Evolutionary conservation across 2,113 vertebrate genomes (phyloP).

Genomic region (Chroicocephalus ridibundus): DNA sequence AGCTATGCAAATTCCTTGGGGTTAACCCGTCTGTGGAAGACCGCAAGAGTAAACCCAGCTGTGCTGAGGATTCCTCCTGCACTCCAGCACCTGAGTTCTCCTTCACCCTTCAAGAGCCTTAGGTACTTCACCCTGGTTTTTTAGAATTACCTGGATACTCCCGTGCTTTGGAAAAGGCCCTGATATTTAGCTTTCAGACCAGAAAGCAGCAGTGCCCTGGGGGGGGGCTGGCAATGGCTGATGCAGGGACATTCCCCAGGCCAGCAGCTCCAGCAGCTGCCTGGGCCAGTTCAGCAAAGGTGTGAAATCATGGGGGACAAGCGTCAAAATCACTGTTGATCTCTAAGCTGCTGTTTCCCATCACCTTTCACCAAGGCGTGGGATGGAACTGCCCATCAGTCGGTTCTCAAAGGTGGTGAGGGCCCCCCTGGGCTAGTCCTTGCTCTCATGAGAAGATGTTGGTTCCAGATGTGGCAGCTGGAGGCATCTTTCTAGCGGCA

Average conservation of each 20-base stretch:
- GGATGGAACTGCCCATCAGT: background rate
- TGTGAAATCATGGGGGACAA: background rate
- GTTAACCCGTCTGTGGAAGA: rapidly evolving
- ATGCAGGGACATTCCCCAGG: background rate
- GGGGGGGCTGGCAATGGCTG: background rate
- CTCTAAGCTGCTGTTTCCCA: background rate
- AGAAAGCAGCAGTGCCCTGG: background rate
- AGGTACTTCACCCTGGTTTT: background rate
- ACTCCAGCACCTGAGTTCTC: too few relatives aligned
- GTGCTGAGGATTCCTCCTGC: background rate
- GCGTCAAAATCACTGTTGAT: background rate
- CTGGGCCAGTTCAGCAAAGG: background rate
- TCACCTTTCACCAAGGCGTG: rapidly evolving
- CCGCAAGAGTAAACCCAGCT: rapidly evolving
- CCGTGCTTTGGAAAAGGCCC: background rate
- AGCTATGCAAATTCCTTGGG: rapidly evolving
- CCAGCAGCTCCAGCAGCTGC: background rate
- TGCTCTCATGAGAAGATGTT: rapidly evolving
- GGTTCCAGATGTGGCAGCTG: background rate
- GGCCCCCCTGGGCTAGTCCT: background rate
- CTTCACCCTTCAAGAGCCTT: background rate
- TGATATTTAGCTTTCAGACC: background rate
- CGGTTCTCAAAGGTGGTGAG: background rate
- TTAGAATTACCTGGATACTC: background rate
- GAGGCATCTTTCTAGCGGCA: background rate